Evolutionary conservation across 2,888 invertebrate genomes (phyloP).

Genomic region (Colostygia pectinataria): DNA sequence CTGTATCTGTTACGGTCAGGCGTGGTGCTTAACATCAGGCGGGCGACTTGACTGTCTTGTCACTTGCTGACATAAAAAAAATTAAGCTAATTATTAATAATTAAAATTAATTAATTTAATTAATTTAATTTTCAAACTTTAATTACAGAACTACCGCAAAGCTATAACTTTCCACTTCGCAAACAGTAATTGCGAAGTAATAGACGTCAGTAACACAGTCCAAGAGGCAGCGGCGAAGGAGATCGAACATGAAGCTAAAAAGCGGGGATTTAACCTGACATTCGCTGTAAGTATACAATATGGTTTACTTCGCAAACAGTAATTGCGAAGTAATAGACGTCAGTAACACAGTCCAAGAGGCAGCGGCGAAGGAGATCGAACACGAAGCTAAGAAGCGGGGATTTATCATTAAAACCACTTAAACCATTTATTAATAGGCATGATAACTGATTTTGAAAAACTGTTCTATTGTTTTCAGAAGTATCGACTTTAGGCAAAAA

Average conservation of each 20-base stretch:
- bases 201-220: constrained; percentile 20
- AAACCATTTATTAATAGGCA: too few relatives aligned
- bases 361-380: constrained; percentile 9
- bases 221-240: constrained; percentile 14
- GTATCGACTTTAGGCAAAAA: too few relatives aligned
- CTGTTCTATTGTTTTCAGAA: too few relatives aligned
- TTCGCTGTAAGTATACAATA: constrained; percentile 16
- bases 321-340: constrained; percentile 20
- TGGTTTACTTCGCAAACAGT: constrained; percentile 25
- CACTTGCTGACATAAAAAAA: too few relatives aligned
- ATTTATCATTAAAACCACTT: too few relatives aligned
- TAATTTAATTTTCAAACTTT: too few relatives aligned
- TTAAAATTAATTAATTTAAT: too few relatives aligned
- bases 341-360: constrained; percentile 14
- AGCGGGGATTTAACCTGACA: neutral
- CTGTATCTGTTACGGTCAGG: too few relatives aligned
- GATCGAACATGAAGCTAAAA: constrained; percentile 6
- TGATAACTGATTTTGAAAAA: too few relatives aligned
- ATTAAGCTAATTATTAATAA: too few relatives aligned
- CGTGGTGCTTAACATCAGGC: too few relatives aligned
- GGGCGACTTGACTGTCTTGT: too few relatives aligned
- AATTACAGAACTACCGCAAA: constrained; percentile 28
- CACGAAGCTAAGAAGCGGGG: constrained; percentile 7
- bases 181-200: constrained; percentile 11
- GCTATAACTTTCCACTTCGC: constrained; percentile 29